Evolutionary conservation across 2,888 invertebrate genomes (phyloP), one percentile per base, ranked within the genome.

Genomic region (Orchesellides sinensis): DNA sequence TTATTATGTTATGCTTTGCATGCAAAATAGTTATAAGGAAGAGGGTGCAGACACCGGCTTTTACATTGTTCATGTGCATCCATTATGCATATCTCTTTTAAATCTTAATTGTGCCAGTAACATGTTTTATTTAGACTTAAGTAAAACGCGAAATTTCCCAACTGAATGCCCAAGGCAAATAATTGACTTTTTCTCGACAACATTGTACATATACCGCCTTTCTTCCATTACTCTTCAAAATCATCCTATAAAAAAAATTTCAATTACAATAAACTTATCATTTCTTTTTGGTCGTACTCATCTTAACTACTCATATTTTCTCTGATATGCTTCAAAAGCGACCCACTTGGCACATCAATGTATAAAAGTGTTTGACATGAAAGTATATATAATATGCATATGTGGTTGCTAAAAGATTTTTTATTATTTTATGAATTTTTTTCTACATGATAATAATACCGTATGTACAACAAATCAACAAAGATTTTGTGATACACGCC

Each of bases 321-420:
- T 27, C n/a, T 5, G 59, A 27, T 59, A 8, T 59, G 29, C 40
- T 52, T 32, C 6, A 52, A 56, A 74, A 66, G 45, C 74, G 81
- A 82, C 81, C 81, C 74, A 82, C 81, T 82, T 82, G 81, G 81
- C 81, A 75, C 21, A 52, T 63, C 47, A 47, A 27, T 40, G 14
- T 45, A 56, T 72, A 27, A 45, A 72, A 72, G 56, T 59, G 45
- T 59, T 56, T 35, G 21, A 56, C 29, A 49, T 52, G 32, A 40
- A 4, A 29, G 49, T 68, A 49, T 29, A 68, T 49, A 52, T 5
- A 25, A 49, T 52, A 23, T 40, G 40, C 65, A 29, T 49, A 29
- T 12, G 25, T 23, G 14, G 32, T 17, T 32, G 19, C 17, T n/a
- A 27, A 59, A 25, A 14, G 29, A 23, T 59, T 27, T 25, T 25